Conservation (phyloP, 2,113 vertebrate species). For the Oncorhynchus masou region DNA sequence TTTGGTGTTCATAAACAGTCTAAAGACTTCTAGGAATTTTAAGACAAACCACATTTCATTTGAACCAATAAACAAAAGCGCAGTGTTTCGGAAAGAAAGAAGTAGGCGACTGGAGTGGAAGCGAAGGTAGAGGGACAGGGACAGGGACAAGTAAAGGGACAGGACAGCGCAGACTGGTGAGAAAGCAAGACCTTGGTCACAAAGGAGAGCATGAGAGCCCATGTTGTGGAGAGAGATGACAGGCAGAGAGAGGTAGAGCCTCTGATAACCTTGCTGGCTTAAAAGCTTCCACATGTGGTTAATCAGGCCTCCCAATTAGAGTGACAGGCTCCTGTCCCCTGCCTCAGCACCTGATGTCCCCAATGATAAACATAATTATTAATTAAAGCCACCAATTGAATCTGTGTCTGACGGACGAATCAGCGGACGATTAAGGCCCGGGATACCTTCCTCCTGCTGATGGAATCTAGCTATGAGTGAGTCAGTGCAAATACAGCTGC, state of each 20-base stretch:
- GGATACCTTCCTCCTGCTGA: slow-evolving; percentile 39
- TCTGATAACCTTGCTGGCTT: slow-evolving; percentile 79
- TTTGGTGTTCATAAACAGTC: too few species aligned
- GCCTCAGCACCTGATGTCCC: slow-evolving; percentile 66
- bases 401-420: slow-evolving; percentile 72
- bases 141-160: neutral
- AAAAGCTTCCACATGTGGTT: slow-evolving; percentile 74
- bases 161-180: slow-evolving; percentile 15
- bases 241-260: slow-evolving; percentile 55
- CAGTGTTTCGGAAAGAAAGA: slow-evolving; percentile 10
- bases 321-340: slow-evolving; percentile 57
- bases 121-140: neutral
- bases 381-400: slow-evolving; percentile 79
- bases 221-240: slow-evolving; percentile 65
- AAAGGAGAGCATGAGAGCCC: slow-evolving; percentile 42
- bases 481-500: slow-evolving; percentile 25
- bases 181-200: slow-evolving; percentile 32
- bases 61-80: slow-evolving; percentile 13
- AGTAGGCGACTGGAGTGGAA: neutral
- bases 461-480: slow-evolving; percentile 55
- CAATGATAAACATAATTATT: slow-evolving; percentile 78
- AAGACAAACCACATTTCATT: too few species aligned
- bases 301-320: slow-evolving; percentile 78
- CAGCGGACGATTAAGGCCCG: slow-evolving; percentile 57
- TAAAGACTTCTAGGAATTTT: too few species aligned